Evolutionary conservation across 2,888 invertebrate species (phyloP), one percentile per base, ranked within the genome.

Genomic region (Hofmannophila pseudospretella): DNA sequence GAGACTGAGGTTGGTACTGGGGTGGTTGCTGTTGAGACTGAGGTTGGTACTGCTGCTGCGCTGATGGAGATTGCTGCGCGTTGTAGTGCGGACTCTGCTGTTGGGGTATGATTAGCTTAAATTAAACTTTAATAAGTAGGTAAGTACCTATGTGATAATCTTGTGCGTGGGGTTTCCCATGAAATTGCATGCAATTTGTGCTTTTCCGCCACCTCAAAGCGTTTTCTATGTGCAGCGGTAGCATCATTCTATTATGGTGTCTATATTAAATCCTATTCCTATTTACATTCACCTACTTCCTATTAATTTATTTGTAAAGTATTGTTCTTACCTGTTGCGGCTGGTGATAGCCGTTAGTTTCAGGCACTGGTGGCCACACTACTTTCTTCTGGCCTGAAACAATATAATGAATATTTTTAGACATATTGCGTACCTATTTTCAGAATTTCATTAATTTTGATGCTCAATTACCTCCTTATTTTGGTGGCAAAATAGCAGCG

Each of bases 321-420:
- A 7, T 22, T 22, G 7, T 2, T 23, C 23, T n/a, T 88, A 92
- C 92, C 90, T 92, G 91, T 69, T 88, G 89, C 56, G 85, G 51
- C 60, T 90, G 88, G 52, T 90, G 89, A 55, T 89, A 82, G 39
- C 89, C 89, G 77, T 89, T 89, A 49, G 91, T 90, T 72, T 91
- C 90, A 50, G 91, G 91, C 69, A 91, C 91, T 52, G 95, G 95
- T 50, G 95, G 95, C 95, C 95, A 95, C 78, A 94, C 93, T 64
- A 95, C 94, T 84, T 94, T 91, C 88, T 94, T 95, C 60, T 92
- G 89, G 75, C 93, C 95, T 95, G 86, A 8, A 89, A 89, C 72
- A 72, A 78, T 51, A 48, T 7, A 23, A 9, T 23, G 3, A 23
- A 23, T 7, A 16, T 16, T 16, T 16, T 16, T 16, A 16, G 16